These are phyloP conservation scores for Astyanax mexicanus DNA, from an alignment of 2,797 vertebrate genomes.

Conservation along the genomic window DNA sequence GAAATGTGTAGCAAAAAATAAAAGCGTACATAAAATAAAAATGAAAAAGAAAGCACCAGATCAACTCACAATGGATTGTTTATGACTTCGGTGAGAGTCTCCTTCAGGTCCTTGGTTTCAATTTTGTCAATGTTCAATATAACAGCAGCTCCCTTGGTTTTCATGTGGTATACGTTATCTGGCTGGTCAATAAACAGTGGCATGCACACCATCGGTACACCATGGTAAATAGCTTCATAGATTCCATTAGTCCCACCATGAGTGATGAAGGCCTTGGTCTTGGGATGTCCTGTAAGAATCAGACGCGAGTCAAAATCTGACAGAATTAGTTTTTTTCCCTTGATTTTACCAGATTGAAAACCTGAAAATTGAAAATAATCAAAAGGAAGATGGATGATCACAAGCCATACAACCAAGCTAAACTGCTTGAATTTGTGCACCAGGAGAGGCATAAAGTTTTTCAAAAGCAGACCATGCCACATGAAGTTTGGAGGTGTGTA, in stretches of 20 bases:
- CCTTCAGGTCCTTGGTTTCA: constrained; percentile 72
- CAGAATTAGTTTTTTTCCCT: no score
- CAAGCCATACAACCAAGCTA: no score
- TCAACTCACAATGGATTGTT: constrained; percentile 56
- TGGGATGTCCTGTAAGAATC: constrained; percentile 77
- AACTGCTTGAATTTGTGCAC: no score
- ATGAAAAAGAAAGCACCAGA: not conserved
- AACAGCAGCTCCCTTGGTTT: constrained; percentile 78
- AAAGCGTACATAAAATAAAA: no score
- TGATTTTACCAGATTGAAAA: no score
- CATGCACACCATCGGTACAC: constrained; percentile 84
- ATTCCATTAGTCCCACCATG: constrained; percentile 86
- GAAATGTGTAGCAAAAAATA: no score
- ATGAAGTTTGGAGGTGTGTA: no score
- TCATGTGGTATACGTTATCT: constrained; percentile 81
- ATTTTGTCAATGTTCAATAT: constrained; percentile 77
- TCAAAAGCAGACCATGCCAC: no score
- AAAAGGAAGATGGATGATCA: no score
- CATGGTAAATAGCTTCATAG: constrained; percentile 89
- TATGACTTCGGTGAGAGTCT: constrained; percentile 70
- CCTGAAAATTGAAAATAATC: no score
- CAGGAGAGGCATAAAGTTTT: no score
- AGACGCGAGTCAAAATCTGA: not conserved
- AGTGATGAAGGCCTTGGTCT: constrained; percentile 79
- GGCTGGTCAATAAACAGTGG: constrained; percentile 85